Evolutionary conservation across 2,888 invertebrate genomes (phyloP), one percentile per base, ranked within the genome.

Genomic region (Rhingia rostrata): DNA sequence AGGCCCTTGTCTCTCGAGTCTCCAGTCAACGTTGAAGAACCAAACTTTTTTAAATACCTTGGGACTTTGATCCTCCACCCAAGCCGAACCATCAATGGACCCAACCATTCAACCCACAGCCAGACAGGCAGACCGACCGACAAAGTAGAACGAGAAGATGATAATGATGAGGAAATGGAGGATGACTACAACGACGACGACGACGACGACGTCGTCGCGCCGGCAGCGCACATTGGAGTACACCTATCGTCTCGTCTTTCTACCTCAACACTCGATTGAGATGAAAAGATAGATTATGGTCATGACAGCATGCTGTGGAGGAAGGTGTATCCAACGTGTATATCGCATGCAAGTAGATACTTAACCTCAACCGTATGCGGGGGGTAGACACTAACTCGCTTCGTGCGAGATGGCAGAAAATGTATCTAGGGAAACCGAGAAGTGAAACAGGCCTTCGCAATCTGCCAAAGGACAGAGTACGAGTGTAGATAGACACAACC

Each of bases 171-270:
- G 22, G 30, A 61, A 4, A 51, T 35, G 35, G 63, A 53, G 41
- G 43, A 74, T 33, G 54, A 43, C 49, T 56, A 39, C 45, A 30
- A 66, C 45, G 35, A 64, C 54, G 14, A 39, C 45, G 37, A 66
- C 45, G 35, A 64, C 54, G 14, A 39, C 45, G 37, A 66, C 45
- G 35, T 56, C 54, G 32, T 63, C 53, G 63, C 53, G n/a, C 32
- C 64, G 47, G 58, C 35, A 49, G 61, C 35, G 32, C 58, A 39
- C 43, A n/a, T 41, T 35, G 6, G 9, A 41, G 47, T 63, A 63
- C 75, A 82, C 70, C 66, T 61, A 61, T 14, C 82, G 60, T 77
- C 82, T 66, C 47, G 54, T 66, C 82, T 82, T 82, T 82, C 12
- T 35, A 73, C 60, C 39, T 41, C 39, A 14, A 14, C 41, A 10